Percentiles rank a stretch among this genome's conserved stretches.
Evolutionary conservation across 1,140 invertebrate species (phyloP).

Genomic region (Achatina immaculata): DNA sequence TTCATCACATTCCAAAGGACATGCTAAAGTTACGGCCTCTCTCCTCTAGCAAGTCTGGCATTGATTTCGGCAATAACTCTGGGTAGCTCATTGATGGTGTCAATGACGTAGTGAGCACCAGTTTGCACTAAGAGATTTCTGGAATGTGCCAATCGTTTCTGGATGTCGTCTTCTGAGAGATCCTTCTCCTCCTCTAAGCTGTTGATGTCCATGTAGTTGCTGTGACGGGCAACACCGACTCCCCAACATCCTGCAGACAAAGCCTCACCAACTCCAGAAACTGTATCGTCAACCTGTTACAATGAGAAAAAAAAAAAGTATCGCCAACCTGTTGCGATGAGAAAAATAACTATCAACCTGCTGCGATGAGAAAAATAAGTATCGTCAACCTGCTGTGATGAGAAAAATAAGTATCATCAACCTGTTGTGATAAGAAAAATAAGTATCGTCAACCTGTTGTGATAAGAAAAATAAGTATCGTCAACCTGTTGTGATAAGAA

Average conservation of each 20-base stretch:
- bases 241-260: conserved; percentile 72
- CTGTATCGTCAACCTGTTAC: conserved; percentile 69
- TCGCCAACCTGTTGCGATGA: neutral
- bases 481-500: no score
- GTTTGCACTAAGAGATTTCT: conserved; percentile 64
- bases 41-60: conserved; percentile 63
- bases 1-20: no score
- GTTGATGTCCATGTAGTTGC: conserved; percentile 71
- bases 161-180: conserved; percentile 62
- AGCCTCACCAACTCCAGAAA: conserved; percentile 70
- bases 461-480: no score
- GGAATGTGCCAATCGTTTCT: conserved; percentile 53
- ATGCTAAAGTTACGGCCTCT: conserved; percentile 59
- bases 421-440: no score
- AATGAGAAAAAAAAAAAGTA: no score
- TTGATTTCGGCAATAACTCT: conserved; percentile 70
- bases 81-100: conserved; percentile 68
- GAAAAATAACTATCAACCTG: neutral
- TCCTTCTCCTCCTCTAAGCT: conserved; percentile 62
- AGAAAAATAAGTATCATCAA: no score
- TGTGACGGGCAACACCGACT: conserved; percentile 69
- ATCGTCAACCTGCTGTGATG: no score
- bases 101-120: conserved; percentile 72
- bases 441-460: no score
- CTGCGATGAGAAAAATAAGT: no score